Base-by-base conservation (phyloP, 2,797 vertebrate species). In the Pempheris klunzingeri region DNA sequence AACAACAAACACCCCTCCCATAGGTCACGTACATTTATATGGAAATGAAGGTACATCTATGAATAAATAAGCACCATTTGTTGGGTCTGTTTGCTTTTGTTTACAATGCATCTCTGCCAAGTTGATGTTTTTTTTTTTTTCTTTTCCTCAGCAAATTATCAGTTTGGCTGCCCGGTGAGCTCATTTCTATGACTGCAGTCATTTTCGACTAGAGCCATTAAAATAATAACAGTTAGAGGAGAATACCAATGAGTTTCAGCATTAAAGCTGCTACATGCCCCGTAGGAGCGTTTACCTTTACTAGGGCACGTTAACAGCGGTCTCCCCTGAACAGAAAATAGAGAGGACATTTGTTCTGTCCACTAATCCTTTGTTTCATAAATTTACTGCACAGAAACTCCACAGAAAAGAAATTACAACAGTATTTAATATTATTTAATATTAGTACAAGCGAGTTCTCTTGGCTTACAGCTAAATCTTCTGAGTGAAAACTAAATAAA, bases 21-120 rank as follows among this genome's bases (percentile, higher is more conserved):
- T 77, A 86, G 87, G 80, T 88, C 90, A 88, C 61, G 9, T 53
- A 81, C 57, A 90, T 90, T 83, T 86, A 88, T 88, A 92, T 92
- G 90, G 88, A 90, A 91, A 93, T 93, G 61, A 90, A 87, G 78
- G 60, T 46, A 63, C 6, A 11, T 73, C 87, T 63, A 64, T 78
- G 85, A 91, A 92, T 90, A 88, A 87, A 90, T 89, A 83, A 86
- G 66, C 57, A 5, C 39, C 39, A 28, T 72, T 73, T 83, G 83
- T 66, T 70, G 65, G 57, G 64, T 62, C 54, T 79, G 55, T 88
- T 86, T 88, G 73, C 82, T 75, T 83, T 62, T 77, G 75, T 85
- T 79, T 84, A 59, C 78, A 80, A 71, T 64, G 71, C 64, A 60
- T 65, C 71, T 79, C 78, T 61, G 73, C 83, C 57, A 66, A 74